phyloP scores from a whole-genome alignment of 2,797 vertebrate genomes.

The Phyllotis vaccarum region DNA sequence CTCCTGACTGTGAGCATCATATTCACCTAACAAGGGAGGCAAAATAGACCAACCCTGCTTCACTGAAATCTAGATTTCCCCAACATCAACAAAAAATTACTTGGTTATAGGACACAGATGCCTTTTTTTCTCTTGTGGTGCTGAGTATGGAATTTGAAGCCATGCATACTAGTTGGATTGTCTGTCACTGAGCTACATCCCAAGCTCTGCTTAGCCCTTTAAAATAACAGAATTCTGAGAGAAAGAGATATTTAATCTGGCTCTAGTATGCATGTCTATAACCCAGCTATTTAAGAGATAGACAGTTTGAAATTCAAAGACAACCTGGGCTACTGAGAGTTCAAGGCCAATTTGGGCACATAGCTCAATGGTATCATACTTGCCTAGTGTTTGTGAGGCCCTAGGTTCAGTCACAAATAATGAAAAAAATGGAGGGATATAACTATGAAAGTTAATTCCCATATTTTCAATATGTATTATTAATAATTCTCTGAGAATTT shows the following conservation, averaged over 20 bases:
- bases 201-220: background rate
- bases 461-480: background rate
- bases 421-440: background rate
- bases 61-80: conserved; percentile 64
- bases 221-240: background rate
- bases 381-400: background rate
- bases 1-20: background rate
- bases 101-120: conserved; percentile 40
- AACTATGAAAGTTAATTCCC: background rate
- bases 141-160: background rate
- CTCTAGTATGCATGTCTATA: background rate
- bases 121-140: background rate
- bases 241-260: background rate
- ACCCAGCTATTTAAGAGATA: background rate
- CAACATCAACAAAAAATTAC: background rate
- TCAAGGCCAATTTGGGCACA: background rate
- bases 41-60: conserved; percentile 50
- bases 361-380: background rate
- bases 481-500: background rate
- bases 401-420: background rate
- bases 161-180: too few species aligned
- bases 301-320: background rate
- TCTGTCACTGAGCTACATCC: background rate
- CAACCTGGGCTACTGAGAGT: background rate
- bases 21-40: conserved; percentile 2